A percentile compares a stretch with the other conserved stretches of the same genome.
Evolutionary conservation across 2,888 invertebrate genomes (phyloP).

Genomic region (Eupeodes luniger): DNA sequence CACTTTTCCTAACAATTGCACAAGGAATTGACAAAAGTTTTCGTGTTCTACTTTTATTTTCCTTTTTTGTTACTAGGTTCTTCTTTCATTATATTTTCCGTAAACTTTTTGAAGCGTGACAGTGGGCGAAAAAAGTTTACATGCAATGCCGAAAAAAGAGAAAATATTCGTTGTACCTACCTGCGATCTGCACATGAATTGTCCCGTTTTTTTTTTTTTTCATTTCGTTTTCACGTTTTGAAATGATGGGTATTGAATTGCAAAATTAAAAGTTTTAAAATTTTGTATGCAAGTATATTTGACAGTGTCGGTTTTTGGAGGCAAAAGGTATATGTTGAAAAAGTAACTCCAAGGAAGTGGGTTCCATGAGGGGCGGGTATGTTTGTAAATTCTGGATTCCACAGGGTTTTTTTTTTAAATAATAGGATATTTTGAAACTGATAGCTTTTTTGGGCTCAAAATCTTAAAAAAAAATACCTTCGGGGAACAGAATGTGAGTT

Average conservation of each 20-base stretch:
- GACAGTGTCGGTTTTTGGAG: slow-evolving; percentile 40
- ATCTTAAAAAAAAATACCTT: no score
- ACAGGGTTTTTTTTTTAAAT: no score
- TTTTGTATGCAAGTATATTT: slow-evolving; percentile 22
- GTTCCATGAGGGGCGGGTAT: neutral
- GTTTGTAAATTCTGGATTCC: neutral
- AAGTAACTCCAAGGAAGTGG: slow-evolving; percentile 25
- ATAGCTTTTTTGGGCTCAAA: no score
- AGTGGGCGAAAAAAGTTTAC: slow-evolving; percentile 44
- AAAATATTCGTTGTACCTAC: neutral
- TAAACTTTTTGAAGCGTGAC: slow-evolving; percentile 44
- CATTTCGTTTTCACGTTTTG: neutral
- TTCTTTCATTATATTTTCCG: slow-evolving; percentile 19
- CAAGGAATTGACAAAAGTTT: slow-evolving; percentile 61
- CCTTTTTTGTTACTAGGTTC: neutral
- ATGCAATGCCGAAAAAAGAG: neutral
- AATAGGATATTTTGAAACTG: no score
- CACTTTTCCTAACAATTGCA: slow-evolving; percentile 34
- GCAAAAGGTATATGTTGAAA: neutral
- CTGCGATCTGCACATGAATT: neutral
- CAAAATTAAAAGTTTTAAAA: slow-evolving; percentile 58
- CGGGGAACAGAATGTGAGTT: no score
- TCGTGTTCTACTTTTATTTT: slow-evolving; percentile 30
- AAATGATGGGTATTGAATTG: slow-evolving; percentile 45
- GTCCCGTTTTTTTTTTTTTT: slow-evolving; percentile 3